Percentiles rank a stretch among this genome's conserved stretches.
Conservation (phyloP, 2,888 invertebrate genomes). For the Nasonovia ribisnigri region DNA sequence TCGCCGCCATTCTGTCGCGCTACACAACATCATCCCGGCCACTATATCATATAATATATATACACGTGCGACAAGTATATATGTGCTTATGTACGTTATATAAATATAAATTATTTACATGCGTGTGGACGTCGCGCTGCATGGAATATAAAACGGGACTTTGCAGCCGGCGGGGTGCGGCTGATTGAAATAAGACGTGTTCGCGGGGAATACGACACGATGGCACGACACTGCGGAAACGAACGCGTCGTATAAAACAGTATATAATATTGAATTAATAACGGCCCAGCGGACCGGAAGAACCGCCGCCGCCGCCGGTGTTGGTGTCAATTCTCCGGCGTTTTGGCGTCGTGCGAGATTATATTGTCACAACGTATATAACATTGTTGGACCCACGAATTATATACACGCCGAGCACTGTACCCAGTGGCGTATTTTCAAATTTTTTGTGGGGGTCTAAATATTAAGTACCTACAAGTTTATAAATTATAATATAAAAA, state of each 20-base stretch:
- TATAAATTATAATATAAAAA: too few relatives aligned
- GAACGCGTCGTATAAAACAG: constrained; percentile 17
- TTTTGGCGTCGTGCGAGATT: constrained; percentile 41
- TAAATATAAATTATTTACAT: neutral
- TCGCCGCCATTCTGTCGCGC: neutral
- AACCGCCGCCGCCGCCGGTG: constrained; percentile 34
- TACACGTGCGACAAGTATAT: neutral
- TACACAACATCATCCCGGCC: neutral
- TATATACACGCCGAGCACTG: neutral
- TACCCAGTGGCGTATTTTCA: too few relatives aligned
- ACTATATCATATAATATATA: neutral
- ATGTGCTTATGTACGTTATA: neutral
- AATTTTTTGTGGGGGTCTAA: too few relatives aligned
- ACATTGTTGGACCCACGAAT: neutral
- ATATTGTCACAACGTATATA: constrained; percentile 44
- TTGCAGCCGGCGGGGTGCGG: neutral
- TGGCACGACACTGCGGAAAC: neutral
- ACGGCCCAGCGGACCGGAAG: constrained; percentile 55
- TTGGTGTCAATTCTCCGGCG: constrained; percentile 58
- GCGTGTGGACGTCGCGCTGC: constrained; percentile 20
- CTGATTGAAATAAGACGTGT: constrained; percentile 61
- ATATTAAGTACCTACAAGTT: too few relatives aligned
- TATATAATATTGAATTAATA: constrained; percentile 58
- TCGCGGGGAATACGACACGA: neutral
- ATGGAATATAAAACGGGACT: constrained; percentile 51